Conservation (phyloP, 1,140 invertebrate species). For the Meloidogyne floridensis region DNA sequence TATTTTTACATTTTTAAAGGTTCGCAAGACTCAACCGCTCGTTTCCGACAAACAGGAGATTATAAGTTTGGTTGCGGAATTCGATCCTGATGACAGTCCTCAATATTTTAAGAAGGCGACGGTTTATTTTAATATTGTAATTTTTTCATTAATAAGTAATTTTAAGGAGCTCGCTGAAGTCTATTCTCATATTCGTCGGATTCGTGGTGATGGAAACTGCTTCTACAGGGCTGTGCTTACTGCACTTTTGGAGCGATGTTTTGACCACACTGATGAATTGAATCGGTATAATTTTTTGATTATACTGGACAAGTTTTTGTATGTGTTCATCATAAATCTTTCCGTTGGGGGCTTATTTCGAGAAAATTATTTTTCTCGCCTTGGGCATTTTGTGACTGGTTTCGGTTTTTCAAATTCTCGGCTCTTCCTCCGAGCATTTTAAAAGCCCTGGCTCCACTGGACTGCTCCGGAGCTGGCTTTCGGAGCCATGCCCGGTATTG, state of each 20-base stretch:
- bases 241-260: conserved; percentile 44
- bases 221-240: conserved; percentile 55
- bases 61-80: conserved; percentile 21
- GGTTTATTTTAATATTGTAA: conserved; percentile 20
- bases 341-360: no score
- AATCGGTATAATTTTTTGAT: conserved; percentile 34
- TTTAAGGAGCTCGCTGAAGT: conserved; percentile 45
- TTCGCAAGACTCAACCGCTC: conserved; percentile 50
- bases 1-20: conserved; percentile 25
- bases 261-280: conserved; percentile 42
- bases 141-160: not conserved
- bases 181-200: conserved; percentile 52
- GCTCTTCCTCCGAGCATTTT: no score
- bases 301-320: not conserved
- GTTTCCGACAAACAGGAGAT: conserved; percentile 49
- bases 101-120: conserved; percentile 49
- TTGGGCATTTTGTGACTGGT: no score
- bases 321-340: no score
- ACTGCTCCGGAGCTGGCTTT: no score
- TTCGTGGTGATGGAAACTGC: conserved; percentile 58
- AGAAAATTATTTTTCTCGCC: no score
- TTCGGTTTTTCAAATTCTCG: no score
- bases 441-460: no score
- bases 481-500: no score
- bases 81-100: conserved; percentile 31